Evolutionary conservation across 2,888 invertebrate genomes (phyloP).

Genomic region (Hypselothyrea guttata): DNA sequence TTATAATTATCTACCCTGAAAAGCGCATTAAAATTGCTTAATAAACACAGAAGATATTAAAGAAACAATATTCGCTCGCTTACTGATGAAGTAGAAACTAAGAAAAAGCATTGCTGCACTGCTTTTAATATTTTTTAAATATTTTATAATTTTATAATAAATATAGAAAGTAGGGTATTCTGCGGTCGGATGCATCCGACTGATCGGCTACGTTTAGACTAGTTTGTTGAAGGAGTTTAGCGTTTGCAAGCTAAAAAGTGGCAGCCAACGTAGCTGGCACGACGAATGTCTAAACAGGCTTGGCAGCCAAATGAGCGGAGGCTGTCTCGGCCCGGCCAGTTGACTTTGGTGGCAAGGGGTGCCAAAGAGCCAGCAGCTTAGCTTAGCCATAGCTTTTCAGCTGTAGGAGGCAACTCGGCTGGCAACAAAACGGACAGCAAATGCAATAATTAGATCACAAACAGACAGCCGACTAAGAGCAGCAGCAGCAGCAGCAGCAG

Average conservation of each 20-base stretch:
- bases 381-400: conserved; percentile 13
- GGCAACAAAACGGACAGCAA: conserved; percentile 67
- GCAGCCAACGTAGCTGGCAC: conserved; percentile 31
- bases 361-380: background rate
- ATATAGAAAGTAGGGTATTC: too few species aligned
- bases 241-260: conserved; percentile 18
- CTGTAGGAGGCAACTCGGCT: conserved; percentile 57
- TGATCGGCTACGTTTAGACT: too few species aligned
- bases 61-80: too few species aligned
- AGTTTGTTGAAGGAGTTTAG: conserved; percentile 8
- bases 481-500: conserved; percentile 4
- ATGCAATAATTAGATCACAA: conserved; percentile 75
- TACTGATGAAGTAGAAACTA: too few species aligned
- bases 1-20: too few species aligned
- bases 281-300: conserved; percentile 62
- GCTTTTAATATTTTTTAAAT: too few species aligned
- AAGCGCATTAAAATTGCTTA: too few species aligned
- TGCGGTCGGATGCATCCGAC: too few species aligned
- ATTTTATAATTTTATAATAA: too few species aligned
- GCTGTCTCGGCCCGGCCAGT: conserved; percentile 17
- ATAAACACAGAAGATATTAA: too few species aligned
- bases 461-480: conserved; percentile 51
- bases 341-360: background rate
- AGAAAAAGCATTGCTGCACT: too few species aligned
- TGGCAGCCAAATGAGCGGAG: conserved; percentile 60